These are phyloP conservation scores for Spodoptera exigua DNA, from an alignment of 2,888 invertebrate genomes.

Conservation along the genomic window DNA sequence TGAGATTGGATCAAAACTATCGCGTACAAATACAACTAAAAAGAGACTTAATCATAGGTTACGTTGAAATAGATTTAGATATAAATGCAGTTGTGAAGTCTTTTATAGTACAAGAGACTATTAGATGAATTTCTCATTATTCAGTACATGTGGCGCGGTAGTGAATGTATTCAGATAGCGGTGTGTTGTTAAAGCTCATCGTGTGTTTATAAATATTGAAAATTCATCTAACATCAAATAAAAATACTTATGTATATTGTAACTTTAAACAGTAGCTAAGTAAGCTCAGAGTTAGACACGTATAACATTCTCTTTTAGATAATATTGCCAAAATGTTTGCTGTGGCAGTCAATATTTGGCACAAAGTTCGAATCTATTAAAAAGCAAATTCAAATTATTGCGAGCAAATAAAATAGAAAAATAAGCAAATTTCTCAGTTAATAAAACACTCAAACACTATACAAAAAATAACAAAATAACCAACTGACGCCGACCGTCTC, in stretches of 20 bases:
- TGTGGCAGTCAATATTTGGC: constrained; percentile 81
- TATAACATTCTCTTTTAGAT: constrained; percentile 64
- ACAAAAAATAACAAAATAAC: constrained; percentile 84
- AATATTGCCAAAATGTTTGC: constrained; percentile 72
- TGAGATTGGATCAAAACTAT: constrained; percentile 3
- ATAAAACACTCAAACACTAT: constrained; percentile 83
- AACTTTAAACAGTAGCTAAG: constrained; percentile 62
- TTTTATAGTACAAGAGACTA: constrained; percentile 42
- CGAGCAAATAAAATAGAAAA: constrained; percentile 66
- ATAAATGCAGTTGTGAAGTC: constrained; percentile 60
- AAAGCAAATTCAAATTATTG: constrained; percentile 63
- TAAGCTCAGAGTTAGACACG: constrained; percentile 75
- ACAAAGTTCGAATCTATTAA: constrained; percentile 73
- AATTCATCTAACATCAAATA: constrained; percentile 56
- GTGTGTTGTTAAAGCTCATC: neutral
- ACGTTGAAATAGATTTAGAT: constrained; percentile 43
- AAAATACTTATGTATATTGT: constrained; percentile 54
- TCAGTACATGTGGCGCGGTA: constrained; percentile 5
- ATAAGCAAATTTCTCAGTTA: constrained; percentile 67
- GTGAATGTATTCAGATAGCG: neutral
- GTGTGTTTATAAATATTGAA: constrained; percentile 34
- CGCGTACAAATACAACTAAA: constrained; percentile 28
- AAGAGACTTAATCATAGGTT: constrained; percentile 42
- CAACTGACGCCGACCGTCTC: constrained; percentile 72
- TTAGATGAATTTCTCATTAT: constrained; percentile 47